Percentiles rank a stretch among this genome's conserved stretches.
Conservation (phyloP, 2,797 vertebrate genomes). For the Sebastes minor region DNA sequence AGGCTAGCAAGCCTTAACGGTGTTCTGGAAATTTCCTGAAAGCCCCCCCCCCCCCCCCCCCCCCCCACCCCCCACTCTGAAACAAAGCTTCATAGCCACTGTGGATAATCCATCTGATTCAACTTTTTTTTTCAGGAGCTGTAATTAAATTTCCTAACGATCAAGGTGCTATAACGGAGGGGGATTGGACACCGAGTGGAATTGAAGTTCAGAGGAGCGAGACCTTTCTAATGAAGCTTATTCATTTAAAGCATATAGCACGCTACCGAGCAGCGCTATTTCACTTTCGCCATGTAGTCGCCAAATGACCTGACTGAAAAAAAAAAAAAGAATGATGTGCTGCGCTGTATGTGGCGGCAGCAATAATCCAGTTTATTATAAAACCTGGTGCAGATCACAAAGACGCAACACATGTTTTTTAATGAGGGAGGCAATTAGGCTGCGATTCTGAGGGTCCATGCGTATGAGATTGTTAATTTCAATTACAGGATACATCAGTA, state of each 20-base stretch:
- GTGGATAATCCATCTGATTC: conserved; percentile 77
- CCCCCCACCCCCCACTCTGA: conserved; percentile 2
- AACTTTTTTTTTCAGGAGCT: conserved; percentile 27
- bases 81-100: conserved; percentile 42
- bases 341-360: conserved; percentile 20
- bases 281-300: conserved; percentile 44
- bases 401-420: conserved; percentile 75
- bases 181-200: conserved; percentile 59
- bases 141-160: conserved; percentile 80
- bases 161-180: conserved; percentile 55
- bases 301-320: conserved; percentile 57
- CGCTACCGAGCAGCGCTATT: conserved; percentile 37
- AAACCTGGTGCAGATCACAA: conserved; percentile 61
- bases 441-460: conserved; percentile 59
- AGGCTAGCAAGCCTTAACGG: conserved; percentile 21
- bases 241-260: conserved; percentile 64
- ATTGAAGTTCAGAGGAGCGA: conserved; percentile 75
- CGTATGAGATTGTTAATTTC: conserved; percentile 73
- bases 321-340: conserved; percentile 41
- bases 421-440: conserved; percentile 76
- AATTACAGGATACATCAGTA: conserved; percentile 68
- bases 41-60: not conserved
- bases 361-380: conserved; percentile 64
- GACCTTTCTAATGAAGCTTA: conserved; percentile 75
- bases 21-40: conserved; percentile 46